Evolutionary conservation across 2,888 invertebrate genomes (phyloP).

Genomic region (Rhaphigaster nebulosa): DNA sequence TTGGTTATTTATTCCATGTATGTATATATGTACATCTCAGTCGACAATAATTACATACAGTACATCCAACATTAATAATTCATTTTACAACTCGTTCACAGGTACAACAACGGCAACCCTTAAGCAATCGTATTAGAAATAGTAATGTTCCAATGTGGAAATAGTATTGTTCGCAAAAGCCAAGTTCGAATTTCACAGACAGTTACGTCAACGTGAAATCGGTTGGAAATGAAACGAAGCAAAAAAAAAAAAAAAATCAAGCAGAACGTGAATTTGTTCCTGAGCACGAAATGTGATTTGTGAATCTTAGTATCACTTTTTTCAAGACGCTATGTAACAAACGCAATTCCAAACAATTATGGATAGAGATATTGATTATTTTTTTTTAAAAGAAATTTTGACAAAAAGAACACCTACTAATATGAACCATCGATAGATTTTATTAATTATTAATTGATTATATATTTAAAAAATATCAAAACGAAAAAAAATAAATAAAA

Average conservation of each 20-base stretch:
- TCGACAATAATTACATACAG: too few species aligned
- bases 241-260: neutral
- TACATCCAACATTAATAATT: too few species aligned
- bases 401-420: too few species aligned
- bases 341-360: neutral
- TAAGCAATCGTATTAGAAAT: neutral
- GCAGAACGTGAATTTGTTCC: neutral
- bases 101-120: neutral
- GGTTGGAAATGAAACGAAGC: conserved; percentile 16
- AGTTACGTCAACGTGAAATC: conserved; percentile 43
- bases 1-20: too few species aligned
- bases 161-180: neutral
- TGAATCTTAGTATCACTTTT: neutral
- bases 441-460: too few species aligned
- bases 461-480: too few species aligned
- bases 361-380: neutral
- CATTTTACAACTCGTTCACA: too few species aligned
- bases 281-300: neutral
- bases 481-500: too few species aligned
- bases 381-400: too few species aligned
- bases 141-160: neutral
- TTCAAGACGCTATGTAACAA: neutral
- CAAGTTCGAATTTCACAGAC: conserved; percentile 4
- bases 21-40: too few species aligned
- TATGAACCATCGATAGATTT: too few species aligned